These are phyloP conservation scores for Timema cristinae DNA, from an alignment of 2,888 invertebrate genomes.

Conservation along the genomic window DNA sequence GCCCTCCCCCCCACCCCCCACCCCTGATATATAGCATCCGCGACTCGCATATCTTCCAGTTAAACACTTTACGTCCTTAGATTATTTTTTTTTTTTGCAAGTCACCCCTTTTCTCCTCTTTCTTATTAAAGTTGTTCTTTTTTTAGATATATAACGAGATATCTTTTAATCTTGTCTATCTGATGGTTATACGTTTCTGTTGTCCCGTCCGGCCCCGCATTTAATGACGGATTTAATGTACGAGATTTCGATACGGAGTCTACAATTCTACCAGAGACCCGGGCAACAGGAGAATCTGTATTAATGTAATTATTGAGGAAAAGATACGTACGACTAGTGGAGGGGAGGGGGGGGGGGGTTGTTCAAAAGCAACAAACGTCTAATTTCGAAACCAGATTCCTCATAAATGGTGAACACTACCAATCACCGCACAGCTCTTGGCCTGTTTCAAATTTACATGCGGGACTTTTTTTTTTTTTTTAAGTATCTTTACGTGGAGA, in stretches of 20 bases:
- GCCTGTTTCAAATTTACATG: slow-evolving; percentile 26
- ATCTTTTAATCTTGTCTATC: slow-evolving; percentile 29
- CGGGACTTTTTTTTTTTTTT: slow-evolving; percentile 18
- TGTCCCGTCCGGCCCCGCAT: slow-evolving; percentile 17
- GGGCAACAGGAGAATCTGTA: slow-evolving; percentile 22
- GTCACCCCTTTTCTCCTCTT: background rate
- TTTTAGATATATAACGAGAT: slow-evolving; percentile 20
- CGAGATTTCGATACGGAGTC: slow-evolving; percentile 22
- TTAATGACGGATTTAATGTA: slow-evolving; percentile 21
- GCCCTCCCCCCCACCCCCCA: slow-evolving; percentile 1
- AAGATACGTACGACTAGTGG: background rate
- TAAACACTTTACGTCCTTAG: background rate
- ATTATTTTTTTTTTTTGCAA: slow-evolving; percentile 16
- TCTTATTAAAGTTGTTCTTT: slow-evolving; percentile 7
- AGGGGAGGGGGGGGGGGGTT: background rate
- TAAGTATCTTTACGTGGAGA: background rate
- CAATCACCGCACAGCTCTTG: slow-evolving; percentile 22
- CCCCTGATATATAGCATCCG: slow-evolving; percentile 1
- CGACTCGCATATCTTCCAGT: slow-evolving; percentile 7
- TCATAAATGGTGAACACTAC: slow-evolving; percentile 26
- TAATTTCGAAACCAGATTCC: slow-evolving; percentile 31
- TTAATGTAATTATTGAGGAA: slow-evolving; percentile 29
- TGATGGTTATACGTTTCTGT: background rate
- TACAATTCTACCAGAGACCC: slow-evolving; percentile 11
- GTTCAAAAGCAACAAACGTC: slow-evolving; percentile 21